Evolutionary conservation across 1,140 invertebrate species (phyloP), one percentile per base, ranked within the genome.

Genomic region (Campodea augens): DNA sequence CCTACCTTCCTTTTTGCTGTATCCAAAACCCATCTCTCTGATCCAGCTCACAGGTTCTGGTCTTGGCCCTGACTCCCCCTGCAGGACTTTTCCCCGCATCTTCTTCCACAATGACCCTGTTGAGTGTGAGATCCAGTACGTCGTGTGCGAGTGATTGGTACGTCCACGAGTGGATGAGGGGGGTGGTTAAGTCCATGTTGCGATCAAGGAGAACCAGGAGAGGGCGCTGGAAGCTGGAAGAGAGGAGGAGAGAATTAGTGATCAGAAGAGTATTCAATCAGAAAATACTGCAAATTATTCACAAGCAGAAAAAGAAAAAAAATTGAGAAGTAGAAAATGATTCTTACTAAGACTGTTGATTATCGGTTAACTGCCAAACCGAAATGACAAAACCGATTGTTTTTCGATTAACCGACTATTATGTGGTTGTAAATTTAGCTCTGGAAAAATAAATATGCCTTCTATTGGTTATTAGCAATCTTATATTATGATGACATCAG

Each of bases 141-240:
- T 98, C 93, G 63, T 98, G 92, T 24, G 86, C 79, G 43, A 99
- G 60, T 10, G 95, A 93, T 66, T 97, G 91, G 63, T 99, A 99
- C 1, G 92, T 98, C 96, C 96, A 99, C 3, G 95, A 96, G 63
- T 99, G 96, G 74, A 98, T 91, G 47, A 99, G 64, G 27, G 90
- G 90, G 15, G 93, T 98, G 1, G 92, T 88, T 72, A 99, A 80
- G 65, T 99, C 95, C 46, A 97, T 72, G 65, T 87, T 92, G 47
- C 96, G 69, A 63, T 99, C 96, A 38, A 98, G 68, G 48, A 99
- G 66, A 42, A 98, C 81, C 10, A 99, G 63, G 44, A 98, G 64
- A 3, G 92, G 92, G 44, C 92, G 68, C 54, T 93, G 89, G 62
- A 95, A 93, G 64, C 85, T 92, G 53, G 72, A 75, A 45, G 71